These are phyloP conservation scores for Drosophila parvula DNA, from an alignment of 1,140 invertebrate species.

Conservation along the genomic window DNA sequence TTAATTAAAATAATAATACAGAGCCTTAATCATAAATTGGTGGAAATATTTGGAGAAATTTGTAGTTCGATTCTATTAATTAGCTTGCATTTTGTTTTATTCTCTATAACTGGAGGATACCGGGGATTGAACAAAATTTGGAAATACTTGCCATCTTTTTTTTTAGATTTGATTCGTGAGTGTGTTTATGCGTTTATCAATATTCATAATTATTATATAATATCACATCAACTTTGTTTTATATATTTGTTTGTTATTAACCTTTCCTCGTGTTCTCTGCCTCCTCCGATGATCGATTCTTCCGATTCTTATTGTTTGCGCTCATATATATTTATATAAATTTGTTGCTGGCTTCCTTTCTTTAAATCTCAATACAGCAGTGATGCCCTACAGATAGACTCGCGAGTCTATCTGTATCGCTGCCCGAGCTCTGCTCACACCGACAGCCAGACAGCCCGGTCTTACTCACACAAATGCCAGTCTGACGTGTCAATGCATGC, in stretches of 20 bases:
- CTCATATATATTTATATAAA: conserved; percentile 45
- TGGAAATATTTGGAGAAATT: conserved; percentile 58
- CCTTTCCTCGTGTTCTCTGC: conserved; percentile 22
- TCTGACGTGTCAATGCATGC: too few relatives aligned
- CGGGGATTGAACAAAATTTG: conserved; percentile 19
- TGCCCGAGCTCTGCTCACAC: too few relatives aligned
- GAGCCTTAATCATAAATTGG: conserved; percentile 55
- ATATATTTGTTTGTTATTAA: conserved; percentile 58
- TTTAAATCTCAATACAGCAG: conserved; percentile 3
- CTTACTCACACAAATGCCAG: too few relatives aligned
- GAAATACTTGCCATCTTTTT: conserved; percentile 21
- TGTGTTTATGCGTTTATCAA: conserved; percentile 59
- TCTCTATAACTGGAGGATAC: conserved; percentile 19
- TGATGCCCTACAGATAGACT: too few relatives aligned
- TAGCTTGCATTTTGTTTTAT: conserved; percentile 27
- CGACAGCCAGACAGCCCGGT: too few relatives aligned
- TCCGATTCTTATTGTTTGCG: conserved; percentile 65
- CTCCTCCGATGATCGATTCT: conserved; percentile 23
- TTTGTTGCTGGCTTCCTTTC: conserved; percentile 24
- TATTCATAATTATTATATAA: conserved; percentile 82
- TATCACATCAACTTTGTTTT: conserved; percentile 84
- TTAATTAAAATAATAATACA: conserved; percentile 62
- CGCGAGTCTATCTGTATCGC: too few relatives aligned
- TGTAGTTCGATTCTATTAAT: conserved; percentile 38
- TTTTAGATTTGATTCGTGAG: conserved; percentile 27